Evolutionary conservation across 2,113 vertebrate species (phyloP), one percentile per base, ranked within the genome.

Genomic region (Centrocercus urophasianus): DNA sequence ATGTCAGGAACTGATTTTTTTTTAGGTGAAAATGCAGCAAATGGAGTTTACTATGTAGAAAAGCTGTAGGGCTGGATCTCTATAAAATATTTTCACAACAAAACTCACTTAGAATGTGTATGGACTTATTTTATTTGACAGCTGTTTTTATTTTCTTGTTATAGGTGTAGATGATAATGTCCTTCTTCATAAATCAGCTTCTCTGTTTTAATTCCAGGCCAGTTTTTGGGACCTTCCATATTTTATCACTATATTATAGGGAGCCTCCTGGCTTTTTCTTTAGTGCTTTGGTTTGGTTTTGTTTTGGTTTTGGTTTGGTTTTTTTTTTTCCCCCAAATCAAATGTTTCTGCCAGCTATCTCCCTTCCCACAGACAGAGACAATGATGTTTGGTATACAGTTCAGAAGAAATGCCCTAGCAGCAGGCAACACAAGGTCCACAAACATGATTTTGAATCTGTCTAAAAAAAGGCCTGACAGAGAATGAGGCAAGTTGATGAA

Each of bases 1-100:
- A 50, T 95, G 86, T 87, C 89, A 82, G 81, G 94, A 92, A 86
- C 48, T 28, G 82, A 76, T 52, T 54, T 54, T 10, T 48, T 87
- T 94, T 86, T 59, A 81, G 63, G 52, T 72, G 47, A n/a, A 91
- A 89, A 91, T 64, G 80, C 8, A 89, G 52, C 10, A 86, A 78
- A 74, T 65, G 45, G 42, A 71, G 13, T 74, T 89, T 50, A n/a
- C 11, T 59, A 56, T 27, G 8, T 38, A 59, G 27, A 64, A 77
- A 91, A 78, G 3, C 25, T 75, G 16, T 43, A 76, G 16, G 12
- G 2, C 11, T 69, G 27, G 16, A 7, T 88, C 5, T 50, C 48
- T 81, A 67, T 50, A 85, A 91, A 74, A 30, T 45, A 65, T 86
- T 91, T 89, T 54, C 17, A 57, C 42, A 65, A 30, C 13, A 77